These are phyloP conservation scores for Cariama cristata DNA, from an alignment of 2,113 vertebrate genomes.

Conservation along the genomic window DNA sequence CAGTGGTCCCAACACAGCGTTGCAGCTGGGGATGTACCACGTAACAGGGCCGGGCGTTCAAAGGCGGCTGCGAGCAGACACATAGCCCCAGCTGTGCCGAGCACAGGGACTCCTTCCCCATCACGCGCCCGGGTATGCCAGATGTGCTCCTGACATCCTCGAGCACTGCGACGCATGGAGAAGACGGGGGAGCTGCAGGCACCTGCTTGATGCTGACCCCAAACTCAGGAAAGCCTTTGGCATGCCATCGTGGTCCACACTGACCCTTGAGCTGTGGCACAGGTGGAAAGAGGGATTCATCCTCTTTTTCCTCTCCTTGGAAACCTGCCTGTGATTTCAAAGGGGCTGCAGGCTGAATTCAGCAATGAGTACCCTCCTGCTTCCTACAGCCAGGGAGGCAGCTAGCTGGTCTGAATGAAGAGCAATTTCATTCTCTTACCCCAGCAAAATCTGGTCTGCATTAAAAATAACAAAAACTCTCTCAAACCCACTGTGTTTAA, in stretches of 20 bases:
- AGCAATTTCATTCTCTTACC: background rate
- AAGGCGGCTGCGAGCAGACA: background rate
- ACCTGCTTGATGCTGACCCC: rapidly evolving
- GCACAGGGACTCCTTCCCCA: background rate
- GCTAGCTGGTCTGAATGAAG: background rate
- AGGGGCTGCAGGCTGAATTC: background rate
- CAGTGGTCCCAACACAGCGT: rapidly evolving
- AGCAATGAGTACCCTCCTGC: background rate
- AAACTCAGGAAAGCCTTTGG: rapidly evolving
- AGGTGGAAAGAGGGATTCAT: background rate
- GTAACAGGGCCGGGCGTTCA: background rate
- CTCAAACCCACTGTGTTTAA: conserved; percentile 52
- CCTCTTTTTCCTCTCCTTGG: background rate
- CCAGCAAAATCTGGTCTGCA: conserved; percentile 56
- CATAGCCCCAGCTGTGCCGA: background rate
- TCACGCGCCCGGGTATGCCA: rapidly evolving
- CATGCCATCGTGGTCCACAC: rapidly evolving
- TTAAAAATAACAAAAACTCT: conserved; percentile 56
- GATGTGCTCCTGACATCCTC: background rate
- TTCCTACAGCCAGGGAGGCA: background rate
- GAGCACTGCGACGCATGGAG: rapidly evolving
- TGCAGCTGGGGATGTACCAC: background rate
- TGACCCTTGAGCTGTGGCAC: rapidly evolving
- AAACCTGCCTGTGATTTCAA: background rate
- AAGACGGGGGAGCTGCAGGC: background rate